phyloP scores from a whole-genome alignment of 35 echinoderm and acorn worm species.

The Apostichopus californicus region DNA sequence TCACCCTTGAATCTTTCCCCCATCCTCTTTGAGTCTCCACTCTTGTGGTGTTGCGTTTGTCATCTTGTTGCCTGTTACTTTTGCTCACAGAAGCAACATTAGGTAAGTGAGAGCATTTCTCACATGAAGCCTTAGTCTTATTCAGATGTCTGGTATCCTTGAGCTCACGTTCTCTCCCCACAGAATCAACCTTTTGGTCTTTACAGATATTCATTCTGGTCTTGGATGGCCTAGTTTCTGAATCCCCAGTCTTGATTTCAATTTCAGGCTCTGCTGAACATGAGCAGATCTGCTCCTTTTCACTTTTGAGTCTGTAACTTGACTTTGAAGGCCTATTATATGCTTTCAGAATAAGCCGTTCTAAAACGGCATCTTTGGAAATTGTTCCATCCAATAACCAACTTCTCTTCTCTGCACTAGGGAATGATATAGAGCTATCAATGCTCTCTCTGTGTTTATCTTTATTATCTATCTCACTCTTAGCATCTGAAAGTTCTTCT shows the following conservation, averaged over 20 bases:
- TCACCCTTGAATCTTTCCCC: background rate
- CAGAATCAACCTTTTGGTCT: background rate
- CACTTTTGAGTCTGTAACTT: background rate
- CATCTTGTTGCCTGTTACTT: background rate
- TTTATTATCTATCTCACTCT: background rate
- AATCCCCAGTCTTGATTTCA: slow-evolving; percentile 21
- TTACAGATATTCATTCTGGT: background rate
- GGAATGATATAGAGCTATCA: background rate
- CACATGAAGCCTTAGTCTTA: background rate
- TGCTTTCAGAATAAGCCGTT: slow-evolving; percentile 48
- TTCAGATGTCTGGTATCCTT: background rate
- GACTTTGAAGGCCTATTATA: slow-evolving; percentile 43
- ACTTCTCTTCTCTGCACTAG: background rate
- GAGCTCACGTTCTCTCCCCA: background rate
- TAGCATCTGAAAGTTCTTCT: background rate
- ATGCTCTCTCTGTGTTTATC: background rate
- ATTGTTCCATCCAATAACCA: slow-evolving; percentile 31
- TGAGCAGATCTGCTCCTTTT: slow-evolving; percentile 12
- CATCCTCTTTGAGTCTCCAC: background rate
- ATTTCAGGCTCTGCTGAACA: slow-evolving; percentile 49
- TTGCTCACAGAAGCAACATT: background rate
- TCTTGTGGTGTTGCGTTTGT: background rate
- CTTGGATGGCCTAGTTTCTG: slow-evolving; percentile 28
- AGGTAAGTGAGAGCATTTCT: background rate
- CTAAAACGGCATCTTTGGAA: slow-evolving; percentile 39